These are phyloP conservation scores for Teleogryllus oceanicus DNA, from an alignment of 2,888 invertebrate species.

Conservation along the genomic window DNA sequence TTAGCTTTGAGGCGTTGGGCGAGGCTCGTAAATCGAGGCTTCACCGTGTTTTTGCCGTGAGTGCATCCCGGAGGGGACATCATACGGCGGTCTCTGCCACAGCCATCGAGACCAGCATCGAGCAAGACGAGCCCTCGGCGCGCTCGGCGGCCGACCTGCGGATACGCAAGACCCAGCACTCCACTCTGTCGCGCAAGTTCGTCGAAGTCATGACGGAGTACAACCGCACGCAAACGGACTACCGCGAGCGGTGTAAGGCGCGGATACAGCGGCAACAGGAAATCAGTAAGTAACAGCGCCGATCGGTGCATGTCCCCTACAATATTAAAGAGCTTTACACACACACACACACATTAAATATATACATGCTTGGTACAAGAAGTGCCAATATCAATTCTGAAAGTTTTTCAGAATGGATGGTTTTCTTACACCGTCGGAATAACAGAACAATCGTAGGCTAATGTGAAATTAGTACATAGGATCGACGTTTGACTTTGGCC, in stretches of 20 bases:
- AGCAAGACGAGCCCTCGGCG: constrained; percentile 98
- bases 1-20: too few relatives aligned
- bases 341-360: too few relatives aligned
- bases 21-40: too few relatives aligned
- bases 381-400: too few relatives aligned
- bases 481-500: too few relatives aligned
- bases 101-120: constrained; percentile 99
- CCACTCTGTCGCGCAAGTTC: constrained; percentile 97
- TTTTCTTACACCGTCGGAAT: too few relatives aligned
- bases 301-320: too few relatives aligned
- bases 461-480: too few relatives aligned
- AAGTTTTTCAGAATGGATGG: too few relatives aligned
- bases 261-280: constrained; percentile 98
- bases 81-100: constrained; percentile 39
- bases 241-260: constrained; percentile 98
- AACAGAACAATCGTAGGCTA: too few relatives aligned
- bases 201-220: constrained; percentile 99
- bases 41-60: not conserved
- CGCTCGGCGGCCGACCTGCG: constrained; percentile 97
- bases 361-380: too few relatives aligned
- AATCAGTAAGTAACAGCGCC: constrained; percentile 70
- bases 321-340: too few relatives aligned
- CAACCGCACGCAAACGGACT: constrained; percentile 99
- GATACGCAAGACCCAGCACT: constrained; percentile 99
- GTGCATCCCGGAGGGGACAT: not conserved